These are phyloP conservation scores for Bembecia ichneumoniformis DNA, from an alignment of 2,888 invertebrate genomes.

Conservation along the genomic window DNA sequence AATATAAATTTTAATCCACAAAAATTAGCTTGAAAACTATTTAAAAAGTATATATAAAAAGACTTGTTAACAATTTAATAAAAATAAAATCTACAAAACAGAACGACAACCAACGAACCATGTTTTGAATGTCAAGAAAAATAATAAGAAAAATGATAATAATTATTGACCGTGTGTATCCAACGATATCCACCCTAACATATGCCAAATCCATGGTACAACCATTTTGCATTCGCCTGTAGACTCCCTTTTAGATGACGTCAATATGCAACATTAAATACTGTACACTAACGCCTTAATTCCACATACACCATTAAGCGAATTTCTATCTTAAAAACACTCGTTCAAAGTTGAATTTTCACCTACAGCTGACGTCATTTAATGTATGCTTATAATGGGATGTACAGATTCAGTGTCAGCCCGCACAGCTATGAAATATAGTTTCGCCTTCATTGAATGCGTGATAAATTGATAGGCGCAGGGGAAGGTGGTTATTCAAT, in stretches of 20 bases:
- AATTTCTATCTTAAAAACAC: slow-evolving; percentile 3
- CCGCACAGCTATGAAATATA: slow-evolving; percentile 62
- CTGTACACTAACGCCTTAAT: slow-evolving; percentile 21
- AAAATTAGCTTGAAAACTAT: too few relatives aligned
- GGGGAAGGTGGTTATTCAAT: slow-evolving; percentile 65
- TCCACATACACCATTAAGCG: slow-evolving; percentile 1
- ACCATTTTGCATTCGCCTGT: slow-evolving; percentile 68
- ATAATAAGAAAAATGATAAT: not conserved
- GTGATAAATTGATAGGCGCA: slow-evolving; percentile 65
- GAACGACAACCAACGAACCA: not conserved
- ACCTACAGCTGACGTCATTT: not conserved
- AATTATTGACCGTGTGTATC: slow-evolving; percentile 27
- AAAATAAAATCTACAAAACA: too few relatives aligned
- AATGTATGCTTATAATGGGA: slow-evolving; percentile 28
- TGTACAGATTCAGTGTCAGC: slow-evolving; percentile 47
- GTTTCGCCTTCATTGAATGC: slow-evolving; percentile 69
- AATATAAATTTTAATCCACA: too few relatives aligned
- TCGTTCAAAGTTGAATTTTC: slow-evolving; percentile 5
- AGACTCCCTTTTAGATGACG: slow-evolving; percentile 67
- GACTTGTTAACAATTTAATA: too few relatives aligned
- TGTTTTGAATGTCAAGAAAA: too few relatives aligned
- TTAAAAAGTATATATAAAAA: too few relatives aligned
- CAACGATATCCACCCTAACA: slow-evolving; percentile 62
- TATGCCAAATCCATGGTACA: slow-evolving; percentile 71
- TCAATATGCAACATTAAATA: slow-evolving; percentile 55